Evolutionary conservation across 2,888 invertebrate genomes (phyloP), one percentile per base, ranked within the genome.

Genomic region (Hyalella azteca): DNA sequence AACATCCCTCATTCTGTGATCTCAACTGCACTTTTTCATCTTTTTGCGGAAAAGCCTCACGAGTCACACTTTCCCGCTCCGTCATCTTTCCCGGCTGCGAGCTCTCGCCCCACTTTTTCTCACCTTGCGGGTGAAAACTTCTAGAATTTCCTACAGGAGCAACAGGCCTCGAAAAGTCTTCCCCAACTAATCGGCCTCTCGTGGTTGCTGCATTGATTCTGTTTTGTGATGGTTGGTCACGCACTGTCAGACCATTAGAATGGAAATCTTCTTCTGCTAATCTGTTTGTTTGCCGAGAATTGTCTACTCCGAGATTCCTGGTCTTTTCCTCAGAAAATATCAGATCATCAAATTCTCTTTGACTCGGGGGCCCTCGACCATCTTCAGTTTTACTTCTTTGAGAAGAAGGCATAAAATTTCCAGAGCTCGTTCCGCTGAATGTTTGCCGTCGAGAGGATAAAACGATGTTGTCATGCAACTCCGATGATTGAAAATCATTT

Each of bases 221-320:
- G 39, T 19, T 73, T 32, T 19, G 36, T 5, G 73, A 73, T 7
- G 75, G 75, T 15, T 75, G 45, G 19, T 75, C 75, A n/a, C 75
- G 3, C 7, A 75, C 75, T 3, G 75, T 75, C 75, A 75, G 40
- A n/a, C n/a, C 75, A 41, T 66, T 36, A 36, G 66, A 66, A 29
- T 29, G 29, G 36, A 54, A 54, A 26, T 54, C 54, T 9, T 54
- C 26, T 49, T 49, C n/a, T 15, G 49, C 19, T 9, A 22, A 7
- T 54, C 54, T 54, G 26, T 54, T 54, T 19, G 54, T 5, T 54
- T 54, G 22, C 26, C 9, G 0, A 26, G 54, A 11, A 22, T 11
- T 26, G 9, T 54, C 26, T 2, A 3, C 13, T 22, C 29, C 29
- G 9, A 29, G 54, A 26, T 54, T 26, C 13, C 54, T 26, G 22